Base-by-base conservation (phyloP, 2,113 vertebrate species). In the Sinosuthora webbiana region DNA sequence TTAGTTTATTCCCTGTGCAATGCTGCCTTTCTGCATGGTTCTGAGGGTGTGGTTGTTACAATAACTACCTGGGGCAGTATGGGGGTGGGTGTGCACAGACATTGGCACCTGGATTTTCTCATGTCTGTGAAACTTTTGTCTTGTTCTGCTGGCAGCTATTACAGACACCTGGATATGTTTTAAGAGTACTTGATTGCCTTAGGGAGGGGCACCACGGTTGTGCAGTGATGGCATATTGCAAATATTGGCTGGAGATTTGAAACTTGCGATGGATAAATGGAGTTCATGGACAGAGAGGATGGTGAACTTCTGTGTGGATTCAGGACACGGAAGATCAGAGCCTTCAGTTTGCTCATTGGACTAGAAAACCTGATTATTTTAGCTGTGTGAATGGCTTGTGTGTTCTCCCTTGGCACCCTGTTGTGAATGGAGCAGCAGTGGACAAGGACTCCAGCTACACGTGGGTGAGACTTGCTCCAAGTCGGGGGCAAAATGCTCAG, bases 291-390 rank as follows among this genome's bases (percentile, higher is more conserved):
- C 49, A 42, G 59, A 64, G 69, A 37, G 83, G 65, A 12, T 55
- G 69, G 41, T 44, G 47, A 91, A 31, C 52, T 88, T 67, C 45
- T 71, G 15, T 27, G 21, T 2, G 1, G 28, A 45, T 77, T 73
- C 74, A 70, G 71, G 83, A 64, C 15, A 10, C 13, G 56, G 74
- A 82, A 84, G 77, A 76, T 84, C 37, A 64, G 49, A 78, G 68
- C 81, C 84, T 94, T 95, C 81, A 83, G 53, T 89, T 84, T 92
- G 70, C 45, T 87, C 16, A 15, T 0, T 3, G n/a, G 73, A 18
- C 53, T 79, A 42, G 89, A 93, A 93, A 93, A 95, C 56, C 23
- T 81, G 35, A 68, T 95, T 94, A 86, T 85, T 92, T 86, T 68
- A 82, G 64, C 53, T 37, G 10, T 68, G 33, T 79, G 60, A 79